Percentiles rank a stretch among this genome's conserved stretches.
phyloP scores from a whole-genome alignment of 2,888 invertebrate genomes.

The Agonopterix arenella region DNA sequence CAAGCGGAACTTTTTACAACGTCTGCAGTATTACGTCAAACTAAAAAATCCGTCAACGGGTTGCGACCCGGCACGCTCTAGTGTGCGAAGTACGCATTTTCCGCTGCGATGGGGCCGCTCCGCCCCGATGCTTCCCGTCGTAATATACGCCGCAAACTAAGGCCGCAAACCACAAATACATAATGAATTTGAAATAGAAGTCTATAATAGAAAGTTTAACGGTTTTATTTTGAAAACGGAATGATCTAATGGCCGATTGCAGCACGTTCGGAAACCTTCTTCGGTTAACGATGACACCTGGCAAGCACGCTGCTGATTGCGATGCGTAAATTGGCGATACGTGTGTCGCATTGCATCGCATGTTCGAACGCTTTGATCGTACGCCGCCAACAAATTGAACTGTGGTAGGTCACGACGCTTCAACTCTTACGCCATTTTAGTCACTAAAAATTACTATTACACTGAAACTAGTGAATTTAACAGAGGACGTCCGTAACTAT shows the following conservation, averaged over 20 bases:
- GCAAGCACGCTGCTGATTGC: constrained; percentile 18
- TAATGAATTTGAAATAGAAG: neutral
- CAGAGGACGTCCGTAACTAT: constrained; percentile 42
- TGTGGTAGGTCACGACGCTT: constrained; percentile 58
- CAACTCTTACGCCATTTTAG: constrained; percentile 16
- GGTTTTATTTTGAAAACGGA: neutral
- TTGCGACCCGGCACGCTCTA: no score
- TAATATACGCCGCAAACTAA: no score
- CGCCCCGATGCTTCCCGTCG: no score
- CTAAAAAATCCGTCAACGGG: no score
- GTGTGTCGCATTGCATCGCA: constrained; percentile 52
- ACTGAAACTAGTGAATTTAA: constrained; percentile 3
- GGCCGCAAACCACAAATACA: neutral
- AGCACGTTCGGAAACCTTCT: constrained; percentile 10
- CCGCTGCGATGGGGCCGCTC: no score
- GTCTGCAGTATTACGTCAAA: no score
- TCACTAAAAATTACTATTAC: constrained; percentile 3
- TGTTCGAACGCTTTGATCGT: constrained; percentile 41
- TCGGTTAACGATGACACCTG: constrained; percentile 7
- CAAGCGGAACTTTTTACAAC: no score
- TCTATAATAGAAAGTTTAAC: neutral
- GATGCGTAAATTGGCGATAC: constrained; percentile 57
- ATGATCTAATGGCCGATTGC: constrained; percentile 1
- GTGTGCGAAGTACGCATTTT: no score
- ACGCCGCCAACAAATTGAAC: constrained; percentile 44